These are phyloP conservation scores for Sphaerophoria taeniata DNA, from an alignment of 2,888 invertebrate genomes.

Conservation along the genomic window DNA sequence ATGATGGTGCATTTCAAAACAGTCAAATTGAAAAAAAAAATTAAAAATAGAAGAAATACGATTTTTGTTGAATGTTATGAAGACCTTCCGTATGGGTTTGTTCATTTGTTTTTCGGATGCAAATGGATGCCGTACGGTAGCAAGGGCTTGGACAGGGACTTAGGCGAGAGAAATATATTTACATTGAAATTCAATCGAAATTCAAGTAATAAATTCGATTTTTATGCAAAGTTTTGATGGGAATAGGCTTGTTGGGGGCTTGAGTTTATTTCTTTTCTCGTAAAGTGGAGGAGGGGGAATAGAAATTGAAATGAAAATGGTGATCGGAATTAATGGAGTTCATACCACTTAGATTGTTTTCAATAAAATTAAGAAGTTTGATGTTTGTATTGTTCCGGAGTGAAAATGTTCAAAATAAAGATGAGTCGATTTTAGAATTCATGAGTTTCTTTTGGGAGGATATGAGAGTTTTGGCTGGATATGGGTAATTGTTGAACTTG, in stretches of 20 bases:
- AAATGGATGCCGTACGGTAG: slow-evolving; percentile 10
- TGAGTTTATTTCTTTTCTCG: no score
- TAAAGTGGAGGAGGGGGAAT: neutral
- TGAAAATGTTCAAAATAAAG: no score
- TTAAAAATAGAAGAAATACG: neutral
- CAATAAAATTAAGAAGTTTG: no score
- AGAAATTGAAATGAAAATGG: neutral
- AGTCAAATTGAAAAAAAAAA: neutral
- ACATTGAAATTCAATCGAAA: slow-evolving; percentile 38
- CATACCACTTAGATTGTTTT: neutral
- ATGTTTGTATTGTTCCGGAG: no score
- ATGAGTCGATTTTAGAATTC: no score
- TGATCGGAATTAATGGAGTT: neutral
- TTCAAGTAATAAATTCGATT: neutral
- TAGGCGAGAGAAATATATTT: slow-evolving; percentile 8
- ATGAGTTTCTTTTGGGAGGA: no score
- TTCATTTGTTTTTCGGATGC: slow-evolving; percentile 25
- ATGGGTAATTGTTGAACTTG: no score
- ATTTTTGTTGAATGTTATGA: neutral
- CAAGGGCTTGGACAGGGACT: neutral
- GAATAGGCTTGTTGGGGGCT: neutral
- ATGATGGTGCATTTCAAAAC: neutral
- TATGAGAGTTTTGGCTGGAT: no score
- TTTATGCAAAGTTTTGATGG: slow-evolving; percentile 2
- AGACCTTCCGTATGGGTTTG: slow-evolving; percentile 9